Conservation (phyloP, 1,140 invertebrate genomes). For the Zaprionus gabonicus region DNA sequence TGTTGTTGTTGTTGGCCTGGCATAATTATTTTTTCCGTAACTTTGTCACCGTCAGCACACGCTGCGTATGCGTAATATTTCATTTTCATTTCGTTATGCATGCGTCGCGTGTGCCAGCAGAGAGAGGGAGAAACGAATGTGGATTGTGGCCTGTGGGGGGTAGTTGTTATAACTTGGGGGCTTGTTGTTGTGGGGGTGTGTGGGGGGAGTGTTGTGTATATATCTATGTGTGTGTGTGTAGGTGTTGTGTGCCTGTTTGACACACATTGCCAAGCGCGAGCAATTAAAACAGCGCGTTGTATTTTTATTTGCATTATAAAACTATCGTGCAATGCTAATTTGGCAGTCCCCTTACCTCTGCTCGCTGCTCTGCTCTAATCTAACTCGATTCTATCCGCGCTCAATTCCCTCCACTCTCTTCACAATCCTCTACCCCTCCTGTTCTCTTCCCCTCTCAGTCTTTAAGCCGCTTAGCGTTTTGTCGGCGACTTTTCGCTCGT, state of each 20-base stretch:
- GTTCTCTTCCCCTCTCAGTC: neutral
- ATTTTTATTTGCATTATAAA: constrained; percentile 73
- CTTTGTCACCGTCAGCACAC: constrained; percentile 59
- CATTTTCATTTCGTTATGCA: constrained; percentile 56
- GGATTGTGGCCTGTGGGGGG: neutral
- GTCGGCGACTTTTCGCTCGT: neutral
- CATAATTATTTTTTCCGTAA: constrained; percentile 67
- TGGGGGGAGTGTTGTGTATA: neutral
- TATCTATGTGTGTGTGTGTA: constrained; percentile 25
- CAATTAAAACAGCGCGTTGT: constrained; percentile 61
- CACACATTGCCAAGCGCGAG: constrained; percentile 55
- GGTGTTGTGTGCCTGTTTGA: constrained; percentile 21
- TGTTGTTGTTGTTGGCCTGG: constrained; percentile 8
- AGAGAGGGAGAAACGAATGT: neutral
- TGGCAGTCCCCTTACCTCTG: neutral
- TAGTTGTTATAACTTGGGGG: neutral
- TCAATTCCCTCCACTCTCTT: neutral
- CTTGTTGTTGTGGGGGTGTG: neutral
- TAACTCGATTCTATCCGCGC: neutral
- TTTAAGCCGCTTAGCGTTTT: constrained; percentile 28
- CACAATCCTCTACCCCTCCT: neutral
- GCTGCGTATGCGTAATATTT: constrained; percentile 70
- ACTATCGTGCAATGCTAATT: constrained; percentile 65
- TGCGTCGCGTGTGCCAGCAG: constrained; percentile 38
- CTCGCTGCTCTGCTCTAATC: neutral